Conservation (phyloP, 2,888 invertebrate species). For the Auanema freiburgensis region DNA sequence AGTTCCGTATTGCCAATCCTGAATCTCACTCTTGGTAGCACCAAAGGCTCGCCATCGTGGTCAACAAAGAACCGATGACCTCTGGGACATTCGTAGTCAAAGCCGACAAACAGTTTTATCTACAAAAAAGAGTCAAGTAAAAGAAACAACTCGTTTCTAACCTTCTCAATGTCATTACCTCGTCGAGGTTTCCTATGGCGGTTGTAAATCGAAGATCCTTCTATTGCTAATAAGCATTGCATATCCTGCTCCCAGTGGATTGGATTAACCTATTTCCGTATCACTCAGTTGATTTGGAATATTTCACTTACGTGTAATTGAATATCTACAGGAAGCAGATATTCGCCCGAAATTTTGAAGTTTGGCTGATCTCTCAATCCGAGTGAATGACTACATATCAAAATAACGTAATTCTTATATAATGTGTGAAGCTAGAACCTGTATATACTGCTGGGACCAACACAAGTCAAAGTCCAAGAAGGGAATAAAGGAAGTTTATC, state of each 20-base stretch:
- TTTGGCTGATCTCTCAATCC: conserved; percentile 89
- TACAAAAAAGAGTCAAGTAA: conserved; percentile 5
- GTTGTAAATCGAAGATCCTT: conserved; percentile 13
- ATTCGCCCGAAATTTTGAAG: conserved; percentile 84
- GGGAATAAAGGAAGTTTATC: conserved; percentile 78
- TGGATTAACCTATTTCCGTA: conserved; percentile 15
- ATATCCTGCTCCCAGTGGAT: conserved; percentile 17
- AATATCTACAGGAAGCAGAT: conserved; percentile 90
- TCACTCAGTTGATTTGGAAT: background rate
- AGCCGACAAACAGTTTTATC: conserved; percentile 76
- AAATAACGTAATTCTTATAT: background rate
- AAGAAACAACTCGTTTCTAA: background rate
- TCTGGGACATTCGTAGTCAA: conserved; percentile 94
- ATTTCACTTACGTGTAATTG: conserved; percentile 31
- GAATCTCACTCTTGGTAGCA: conserved; percentile 22
- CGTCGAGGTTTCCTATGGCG: conserved; percentile 7
- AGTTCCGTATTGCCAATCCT: background rate
- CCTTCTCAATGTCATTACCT: conserved; percentile 5
- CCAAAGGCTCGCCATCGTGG: conserved; percentile 28
- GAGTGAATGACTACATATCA: conserved; percentile 33
- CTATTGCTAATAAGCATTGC: conserved; percentile 15
- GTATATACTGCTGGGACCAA: conserved; percentile 87
- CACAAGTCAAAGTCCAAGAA: conserved; percentile 85
- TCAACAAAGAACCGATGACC: conserved; percentile 90
- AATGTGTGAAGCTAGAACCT: conserved; percentile 64